A percentile compares a stretch with the other conserved stretches of the same genome.
Conservation (phyloP, 2,113 vertebrate genomes). For the Morone chrysops region DNA sequence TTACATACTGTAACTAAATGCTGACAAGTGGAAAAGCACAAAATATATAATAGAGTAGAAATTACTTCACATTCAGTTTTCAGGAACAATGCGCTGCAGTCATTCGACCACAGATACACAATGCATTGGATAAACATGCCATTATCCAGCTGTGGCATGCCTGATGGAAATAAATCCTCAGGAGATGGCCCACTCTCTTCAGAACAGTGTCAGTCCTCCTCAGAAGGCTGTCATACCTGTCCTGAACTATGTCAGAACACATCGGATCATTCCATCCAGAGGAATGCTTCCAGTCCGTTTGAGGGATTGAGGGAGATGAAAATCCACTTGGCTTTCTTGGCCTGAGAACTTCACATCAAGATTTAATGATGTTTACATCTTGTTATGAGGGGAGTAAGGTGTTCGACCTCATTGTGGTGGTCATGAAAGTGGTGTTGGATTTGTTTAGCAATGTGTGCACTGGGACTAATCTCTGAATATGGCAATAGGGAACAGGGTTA, state of each 20-base stretch:
- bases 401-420: not conserved
- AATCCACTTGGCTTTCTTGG: not conserved
- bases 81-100: not conserved
- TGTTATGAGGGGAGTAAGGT: not conserved
- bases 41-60: not conserved
- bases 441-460: not conserved
- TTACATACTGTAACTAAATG: not conserved
- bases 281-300: not conserved
- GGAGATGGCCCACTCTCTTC: not conserved
- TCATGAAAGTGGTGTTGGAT: not conserved
- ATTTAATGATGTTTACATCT: constrained; percentile 30
- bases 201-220: constrained; percentile 13
- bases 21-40: not conserved
- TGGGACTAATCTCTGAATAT: not conserved
- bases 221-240: constrained; percentile 14
- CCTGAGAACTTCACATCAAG: not conserved
- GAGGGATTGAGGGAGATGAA: constrained; percentile 18
- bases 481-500: not conserved
- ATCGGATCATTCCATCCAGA: constrained; percentile 3
- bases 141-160: constrained; percentile 7
- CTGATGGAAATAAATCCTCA: not conserved
- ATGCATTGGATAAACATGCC: not conserved
- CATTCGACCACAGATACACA: not conserved
- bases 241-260: constrained; percentile 25
- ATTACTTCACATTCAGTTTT: not conserved